phyloP scores from a whole-genome alignment of 2,888 invertebrate genomes.

The Drosophila anomelani region DNA sequence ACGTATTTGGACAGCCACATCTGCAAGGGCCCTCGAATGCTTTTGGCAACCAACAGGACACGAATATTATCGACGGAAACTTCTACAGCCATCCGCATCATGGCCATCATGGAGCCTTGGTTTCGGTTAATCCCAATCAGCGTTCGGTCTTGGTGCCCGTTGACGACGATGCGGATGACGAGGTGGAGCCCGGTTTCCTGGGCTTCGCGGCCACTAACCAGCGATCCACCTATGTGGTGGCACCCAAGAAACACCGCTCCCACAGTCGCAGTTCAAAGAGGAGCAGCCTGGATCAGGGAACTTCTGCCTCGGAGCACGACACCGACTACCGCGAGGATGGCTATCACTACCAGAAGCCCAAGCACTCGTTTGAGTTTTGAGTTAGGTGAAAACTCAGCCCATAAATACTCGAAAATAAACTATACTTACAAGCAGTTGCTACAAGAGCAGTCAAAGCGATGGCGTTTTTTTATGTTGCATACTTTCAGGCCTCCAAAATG shows the following conservation, averaged over 20 bases:
- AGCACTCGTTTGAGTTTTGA: slow-evolving; percentile 41
- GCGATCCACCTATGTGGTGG: slow-evolving; percentile 54
- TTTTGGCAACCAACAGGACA: slow-evolving; percentile 69
- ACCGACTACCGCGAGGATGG: slow-evolving; percentile 64
- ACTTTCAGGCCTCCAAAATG: slow-evolving; percentile 32
- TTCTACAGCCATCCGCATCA: slow-evolving; percentile 55
- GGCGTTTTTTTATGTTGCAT: slow-evolving; percentile 28
- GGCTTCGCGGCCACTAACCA: slow-evolving; percentile 56
- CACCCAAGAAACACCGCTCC: slow-evolving; percentile 27
- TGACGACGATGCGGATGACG: slow-evolving; percentile 61
- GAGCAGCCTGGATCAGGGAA: slow-evolving; percentile 31
- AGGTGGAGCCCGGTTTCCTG: slow-evolving; percentile 38
- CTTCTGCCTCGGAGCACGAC: slow-evolving; percentile 47
- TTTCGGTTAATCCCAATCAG: slow-evolving; percentile 50
- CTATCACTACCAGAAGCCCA: slow-evolving; percentile 70
- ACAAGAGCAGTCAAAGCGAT: slow-evolving; percentile 54
- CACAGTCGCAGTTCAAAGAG: slow-evolving; percentile 7
- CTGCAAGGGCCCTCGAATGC: slow-evolving; percentile 51
- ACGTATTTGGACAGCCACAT: slow-evolving; percentile 64
- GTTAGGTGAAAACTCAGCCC: not conserved
- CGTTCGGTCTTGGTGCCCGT: slow-evolving; percentile 49
- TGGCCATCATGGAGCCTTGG: slow-evolving; percentile 27
- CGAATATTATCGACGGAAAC: slow-evolving; percentile 70
- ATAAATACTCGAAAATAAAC: slow-evolving; percentile 25
- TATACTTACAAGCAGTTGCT: slow-evolving; percentile 65